Evolutionary conservation across 2,797 vertebrate species (phyloP), one percentile per base, ranked within the genome.

Genomic region (Hirundo rustica): DNA sequence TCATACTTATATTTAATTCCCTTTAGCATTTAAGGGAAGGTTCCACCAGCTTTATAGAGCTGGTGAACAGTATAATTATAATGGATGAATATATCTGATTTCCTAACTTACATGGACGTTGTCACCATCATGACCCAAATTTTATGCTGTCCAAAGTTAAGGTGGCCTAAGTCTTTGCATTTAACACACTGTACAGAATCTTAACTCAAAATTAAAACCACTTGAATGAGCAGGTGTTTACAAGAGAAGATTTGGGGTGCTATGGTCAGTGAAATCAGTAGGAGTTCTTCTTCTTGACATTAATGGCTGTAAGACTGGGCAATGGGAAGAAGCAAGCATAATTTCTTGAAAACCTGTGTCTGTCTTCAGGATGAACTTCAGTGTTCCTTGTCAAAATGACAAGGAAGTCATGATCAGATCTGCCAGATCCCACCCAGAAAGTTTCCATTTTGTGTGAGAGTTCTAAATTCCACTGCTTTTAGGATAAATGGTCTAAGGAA

Each of bases 1-100:
- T 75, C 60, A 91, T 67, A 67, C 30, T 80, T 72, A 84, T 44
- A 95, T 96, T 58, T 92, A 47, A 86, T 83, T 95, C 88, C n/a
- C 48, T 95, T 94, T 48, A 71, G 89, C 45, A 64, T 88, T 93
- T 60, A 81, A 92, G 58, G n/a, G 85, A 88, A 85, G 18, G n/a
- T 72, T 93, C 66, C 77, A 68, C 47, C 67, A 91, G 23, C 22
- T 91, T 64, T 62, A 42, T 12, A 45, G 44, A 75, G 20, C 72
- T 77, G 51, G 48, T 79, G 62, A 92, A 95, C 5, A 42, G 38
- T n/a, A 60, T 92, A 81, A 91, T 87, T 91, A 10, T 85, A 95
- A 92, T 57, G 67, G 57, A 93, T 88, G 34, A 45, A 62, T 85
- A 22, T 60, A 88, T 88, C 75, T 71, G 26, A 89, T 93, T 92